Evolutionary conservation across 2,797 vertebrate genomes (phyloP).

Genomic region (Lemur catta): DNA sequence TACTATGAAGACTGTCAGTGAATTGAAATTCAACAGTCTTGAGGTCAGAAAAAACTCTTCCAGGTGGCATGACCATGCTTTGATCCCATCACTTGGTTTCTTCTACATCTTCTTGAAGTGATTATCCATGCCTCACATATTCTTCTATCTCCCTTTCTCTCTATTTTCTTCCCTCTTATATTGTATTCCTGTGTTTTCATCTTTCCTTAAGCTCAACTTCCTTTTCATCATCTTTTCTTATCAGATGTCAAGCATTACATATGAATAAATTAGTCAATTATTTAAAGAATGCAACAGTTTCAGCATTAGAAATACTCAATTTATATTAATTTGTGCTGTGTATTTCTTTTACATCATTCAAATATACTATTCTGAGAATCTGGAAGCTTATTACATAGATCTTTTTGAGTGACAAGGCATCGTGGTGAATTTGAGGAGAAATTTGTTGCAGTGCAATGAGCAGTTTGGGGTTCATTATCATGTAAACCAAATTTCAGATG

Average conservation of each 20-base stretch:
- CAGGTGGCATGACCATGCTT: background rate
- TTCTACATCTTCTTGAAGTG: background rate
- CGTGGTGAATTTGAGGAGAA: background rate
- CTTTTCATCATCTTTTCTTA: background rate
- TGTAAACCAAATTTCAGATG: background rate
- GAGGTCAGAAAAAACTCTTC: background rate
- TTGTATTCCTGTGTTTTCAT: background rate
- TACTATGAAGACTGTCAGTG: background rate
- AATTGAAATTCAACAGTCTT: background rate
- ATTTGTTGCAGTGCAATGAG: background rate
- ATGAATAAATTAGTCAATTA: background rate
- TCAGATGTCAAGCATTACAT: background rate
- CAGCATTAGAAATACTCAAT: background rate
- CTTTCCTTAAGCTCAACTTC: background rate
- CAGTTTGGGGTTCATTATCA: background rate
- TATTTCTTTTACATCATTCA: background rate
- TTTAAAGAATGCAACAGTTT: background rate
- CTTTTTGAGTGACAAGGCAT: background rate
- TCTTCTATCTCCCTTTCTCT: background rate
- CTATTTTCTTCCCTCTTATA: background rate
- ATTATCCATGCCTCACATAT: background rate
- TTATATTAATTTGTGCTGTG: background rate
- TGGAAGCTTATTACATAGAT: background rate
- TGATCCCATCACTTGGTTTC: background rate
- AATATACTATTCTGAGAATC: background rate